These are phyloP conservation scores for Bathynomus jamesi DNA, from an alignment of 1,140 invertebrate species.

Conservation along the genomic window DNA sequence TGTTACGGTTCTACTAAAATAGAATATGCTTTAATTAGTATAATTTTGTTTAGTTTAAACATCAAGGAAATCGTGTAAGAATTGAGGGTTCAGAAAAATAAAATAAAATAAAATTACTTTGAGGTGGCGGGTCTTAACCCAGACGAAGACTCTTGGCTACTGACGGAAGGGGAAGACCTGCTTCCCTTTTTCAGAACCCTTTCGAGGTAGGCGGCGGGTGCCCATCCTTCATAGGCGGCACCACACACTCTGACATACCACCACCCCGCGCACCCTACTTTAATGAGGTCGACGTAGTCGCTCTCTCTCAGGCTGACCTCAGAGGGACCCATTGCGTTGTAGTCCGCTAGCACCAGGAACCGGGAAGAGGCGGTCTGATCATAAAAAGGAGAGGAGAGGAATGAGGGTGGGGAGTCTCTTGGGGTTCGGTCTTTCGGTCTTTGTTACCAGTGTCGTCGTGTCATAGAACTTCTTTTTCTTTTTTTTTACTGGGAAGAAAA, in stretches of 20 bases:
- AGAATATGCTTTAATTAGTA: neutral
- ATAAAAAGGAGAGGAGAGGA: too few species aligned
- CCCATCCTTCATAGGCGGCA: constrained; percentile 74
- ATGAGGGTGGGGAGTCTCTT: too few species aligned
- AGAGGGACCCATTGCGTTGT: constrained; percentile 74
- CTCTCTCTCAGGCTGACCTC: constrained; percentile 83
- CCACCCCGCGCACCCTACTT: constrained; percentile 90
- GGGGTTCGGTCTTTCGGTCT: too few species aligned
- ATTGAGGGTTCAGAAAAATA: too few species aligned
- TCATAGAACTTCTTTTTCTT: neutral
- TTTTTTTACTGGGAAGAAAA: too few species aligned
- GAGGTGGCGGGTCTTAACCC: constrained; percentile 34
- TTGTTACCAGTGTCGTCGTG: too few species aligned
- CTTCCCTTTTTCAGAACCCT: constrained; percentile 53
- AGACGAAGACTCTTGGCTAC: constrained; percentile 44
- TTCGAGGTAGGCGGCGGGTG: constrained; percentile 85
- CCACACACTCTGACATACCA: constrained; percentile 82
- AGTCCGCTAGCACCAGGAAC: constrained; percentile 81
- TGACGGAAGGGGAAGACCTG: constrained; percentile 45
- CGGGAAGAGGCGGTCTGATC: constrained; percentile 38
- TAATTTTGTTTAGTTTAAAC: too few species aligned
- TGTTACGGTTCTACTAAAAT: neutral
- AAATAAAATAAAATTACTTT: constrained; percentile 15
- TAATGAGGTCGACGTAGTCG: constrained; percentile 74
- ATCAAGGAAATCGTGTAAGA: too few species aligned